Base-by-base conservation (phyloP, 2,888 invertebrate genomes). In the Microctonus aethiopoides region DNA sequence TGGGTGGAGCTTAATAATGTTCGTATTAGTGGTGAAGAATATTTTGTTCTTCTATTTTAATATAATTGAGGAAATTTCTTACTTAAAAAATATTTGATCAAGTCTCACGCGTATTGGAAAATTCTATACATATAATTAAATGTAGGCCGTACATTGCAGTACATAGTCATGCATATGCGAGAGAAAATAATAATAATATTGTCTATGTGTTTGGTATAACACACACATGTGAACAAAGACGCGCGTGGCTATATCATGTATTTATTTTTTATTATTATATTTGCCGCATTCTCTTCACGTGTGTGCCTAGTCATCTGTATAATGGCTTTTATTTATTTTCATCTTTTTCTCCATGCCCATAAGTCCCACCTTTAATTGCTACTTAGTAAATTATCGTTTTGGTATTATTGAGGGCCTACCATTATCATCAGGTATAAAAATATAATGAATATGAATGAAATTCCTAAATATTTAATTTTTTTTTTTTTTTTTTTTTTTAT, bases 321-420 rank as follows among this genome's bases (percentile, higher is more conserved):
- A 57, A 56, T 67, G 10, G 63, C n/a, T 41, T 29, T 29, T 68
- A 52, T 61, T 61, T 39, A 26, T 51, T 68, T 62, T 22, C 41
- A 39, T 63, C 22, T 39, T 36, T 39, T 20, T 36, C 26, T 16
- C 32, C 62, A 39, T 39, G 36, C 16, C 41, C 62, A 29, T 59
- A 60, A 51, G 60, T 22, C 24, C 34, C 64, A 22, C 34, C 52
- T 65, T 65, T 65, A 65, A 65, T 65, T 54, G 65, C 65, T 65
- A 65, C 65, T 57, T 65, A 24, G 39, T 65, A 54, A 67, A 56
- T 63, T 57, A 68, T 56, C 41, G 46, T 68, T 67, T 46, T 46
- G 46, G 46, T 46, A 46, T 46, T n/a, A n/a, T 46, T 16, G 16
- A 16, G 46, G 46, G 16, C 9, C 46, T n/a, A 46, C 46, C 46